These are phyloP conservation scores for Willisornis vidua DNA, from an alignment of 2,113 vertebrate species.

Conservation along the genomic window DNA sequence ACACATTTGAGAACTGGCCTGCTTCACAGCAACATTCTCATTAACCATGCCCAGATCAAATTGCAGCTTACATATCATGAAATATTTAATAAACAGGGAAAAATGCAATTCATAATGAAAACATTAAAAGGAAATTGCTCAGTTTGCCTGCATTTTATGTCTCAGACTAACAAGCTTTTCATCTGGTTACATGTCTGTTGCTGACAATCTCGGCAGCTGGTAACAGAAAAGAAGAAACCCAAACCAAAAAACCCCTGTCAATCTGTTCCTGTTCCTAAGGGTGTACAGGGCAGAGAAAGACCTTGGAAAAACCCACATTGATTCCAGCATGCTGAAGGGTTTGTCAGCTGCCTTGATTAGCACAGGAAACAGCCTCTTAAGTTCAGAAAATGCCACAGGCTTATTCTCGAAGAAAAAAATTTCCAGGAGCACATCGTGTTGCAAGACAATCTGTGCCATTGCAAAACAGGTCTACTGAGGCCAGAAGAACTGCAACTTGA, in stretches of 20 bases:
- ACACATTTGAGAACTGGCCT: background rate
- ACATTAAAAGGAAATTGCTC: background rate
- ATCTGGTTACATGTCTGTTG: background rate
- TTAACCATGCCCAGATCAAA: background rate
- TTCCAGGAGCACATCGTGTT: background rate
- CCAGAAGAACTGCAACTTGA: background rate
- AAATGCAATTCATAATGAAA: background rate
- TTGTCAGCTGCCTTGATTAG: conserved; percentile 22
- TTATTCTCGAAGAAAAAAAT: background rate
- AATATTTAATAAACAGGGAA: background rate
- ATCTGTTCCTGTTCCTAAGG: background rate
- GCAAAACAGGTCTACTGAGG: background rate
- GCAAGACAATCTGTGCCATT: background rate
- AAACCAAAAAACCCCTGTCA: background rate
- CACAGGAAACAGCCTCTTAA: background rate
- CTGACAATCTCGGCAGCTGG: background rate
- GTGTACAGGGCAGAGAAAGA: background rate
- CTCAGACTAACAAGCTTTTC: background rate
- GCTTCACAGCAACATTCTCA: background rate
- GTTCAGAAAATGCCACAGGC: conserved; percentile 10
- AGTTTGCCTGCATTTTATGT: background rate
- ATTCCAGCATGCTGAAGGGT: background rate
- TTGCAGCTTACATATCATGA: rapidly evolving
- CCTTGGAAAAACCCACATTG: background rate
- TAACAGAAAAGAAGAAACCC: background rate